Evolutionary conservation across 2,888 invertebrate genomes (phyloP).

Genomic region (Leuctra nigra): DNA sequence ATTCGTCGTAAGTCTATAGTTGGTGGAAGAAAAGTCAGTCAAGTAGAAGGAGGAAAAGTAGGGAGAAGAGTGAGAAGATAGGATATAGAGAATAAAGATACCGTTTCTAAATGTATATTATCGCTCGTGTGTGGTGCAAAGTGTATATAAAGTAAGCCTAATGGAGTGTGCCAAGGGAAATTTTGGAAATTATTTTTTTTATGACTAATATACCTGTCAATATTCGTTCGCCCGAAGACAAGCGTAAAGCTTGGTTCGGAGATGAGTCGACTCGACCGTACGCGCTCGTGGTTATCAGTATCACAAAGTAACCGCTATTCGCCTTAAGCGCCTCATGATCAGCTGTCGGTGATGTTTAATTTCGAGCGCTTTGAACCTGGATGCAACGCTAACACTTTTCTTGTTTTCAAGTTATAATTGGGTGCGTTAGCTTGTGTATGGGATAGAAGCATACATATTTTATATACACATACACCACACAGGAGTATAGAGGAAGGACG

Average conservation of each 20-base stretch:
- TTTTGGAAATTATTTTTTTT: constrained; percentile 17
- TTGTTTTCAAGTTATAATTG: constrained; percentile 29
- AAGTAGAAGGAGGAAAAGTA: constrained; percentile 16
- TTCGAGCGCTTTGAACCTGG: constrained; percentile 25
- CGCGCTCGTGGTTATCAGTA: no score
- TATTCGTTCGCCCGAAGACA: constrained; percentile 22
- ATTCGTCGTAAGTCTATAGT: no score
- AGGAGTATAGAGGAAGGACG: background rate
- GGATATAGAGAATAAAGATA: no score
- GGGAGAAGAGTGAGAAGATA: constrained; percentile 10
- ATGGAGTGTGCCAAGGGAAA: constrained; percentile 12
- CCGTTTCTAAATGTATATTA: no score
- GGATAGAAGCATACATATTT: background rate
- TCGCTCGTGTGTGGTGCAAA: no score
- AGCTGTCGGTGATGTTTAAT: constrained; percentile 31
- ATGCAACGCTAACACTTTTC: constrained; percentile 26
- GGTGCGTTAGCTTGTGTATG: constrained; percentile 19
- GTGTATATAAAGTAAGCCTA: no score
- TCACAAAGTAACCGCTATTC: constrained; percentile 23
- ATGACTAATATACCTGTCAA: constrained; percentile 28
- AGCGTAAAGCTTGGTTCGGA: constrained; percentile 15
- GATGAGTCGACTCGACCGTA: no score
- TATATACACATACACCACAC: background rate
- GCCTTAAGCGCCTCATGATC: constrained; percentile 21
- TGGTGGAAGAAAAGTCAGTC: no score